Evolutionary conservation across 1,140 invertebrate species (phyloP), one percentile per base, ranked within the genome.

Genomic region (Scaptomyza montana): DNA sequence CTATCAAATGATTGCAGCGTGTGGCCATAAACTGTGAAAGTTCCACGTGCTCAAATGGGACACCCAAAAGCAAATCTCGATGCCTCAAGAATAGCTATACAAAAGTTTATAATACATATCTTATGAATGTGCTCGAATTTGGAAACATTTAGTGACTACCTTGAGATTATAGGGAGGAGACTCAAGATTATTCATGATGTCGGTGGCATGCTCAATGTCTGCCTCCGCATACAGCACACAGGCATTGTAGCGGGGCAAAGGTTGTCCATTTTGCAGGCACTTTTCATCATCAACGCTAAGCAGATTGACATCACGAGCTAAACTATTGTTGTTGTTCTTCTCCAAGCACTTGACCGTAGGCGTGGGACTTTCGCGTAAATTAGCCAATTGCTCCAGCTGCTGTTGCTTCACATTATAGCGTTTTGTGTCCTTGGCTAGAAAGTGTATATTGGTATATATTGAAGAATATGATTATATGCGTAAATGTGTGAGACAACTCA

Each of bases 161-260:
- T 94, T 95, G 47, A 95, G 92, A 57, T 93, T 92, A 16, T 80
- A 92, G 28, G 74, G 73, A 5, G 74, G 79, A 82, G 94, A 93
- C 51, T 94, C 95, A 81, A 96, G 92, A 78, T 92, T 93, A n/a
- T 93, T 90, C 45, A 95, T 91, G 43, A 96, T 92, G 78, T 94
- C 90, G 1, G 91, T 92, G 2, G 93, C 95, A 93, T 95, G 95
- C 33, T 93, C 91, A 13, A 92, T 84, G 92, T 96, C 95, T 63
- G 95, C 94, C 66, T 96, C 94, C n/a, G 94, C 94, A 89, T 93
- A 96, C n/a, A 96, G 84, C 36, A 96, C 92, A 84, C 95, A 96
- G 5, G 95, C 95, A 92, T 96, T 94, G 77, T 96, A 96, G 53
- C 89, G 91, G 78, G 94, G 94, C 51, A 92, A 92, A 55, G 92